Evolutionary conservation across 2,888 invertebrate genomes (phyloP).

Genomic region (Seira musarum): DNA sequence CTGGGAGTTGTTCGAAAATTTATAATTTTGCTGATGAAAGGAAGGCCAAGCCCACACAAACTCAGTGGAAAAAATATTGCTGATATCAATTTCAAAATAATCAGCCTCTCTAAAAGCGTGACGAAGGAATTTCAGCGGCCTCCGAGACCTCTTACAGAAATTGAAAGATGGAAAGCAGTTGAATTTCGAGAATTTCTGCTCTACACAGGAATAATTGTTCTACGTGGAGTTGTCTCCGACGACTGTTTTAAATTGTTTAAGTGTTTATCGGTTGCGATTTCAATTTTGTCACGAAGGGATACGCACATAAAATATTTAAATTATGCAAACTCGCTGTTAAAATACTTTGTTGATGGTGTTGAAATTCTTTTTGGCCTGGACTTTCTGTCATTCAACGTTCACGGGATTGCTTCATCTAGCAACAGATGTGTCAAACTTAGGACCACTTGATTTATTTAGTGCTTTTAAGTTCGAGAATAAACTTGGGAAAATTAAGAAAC

Average conservation of each 20-base stretch:
- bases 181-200: slow-evolving; percentile 69
- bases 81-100: background rate
- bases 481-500: slow-evolving; percentile 53
- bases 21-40: background rate
- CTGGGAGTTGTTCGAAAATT: slow-evolving; percentile 31
- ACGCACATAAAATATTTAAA: background rate
- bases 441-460: slow-evolving; percentile 65
- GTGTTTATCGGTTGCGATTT: slow-evolving; percentile 36
- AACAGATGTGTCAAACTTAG: slow-evolving; percentile 59
- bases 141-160: slow-evolving; percentile 63
- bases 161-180: slow-evolving; percentile 70
- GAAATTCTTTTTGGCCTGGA: slow-evolving; percentile 63
- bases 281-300: slow-evolving; percentile 13
- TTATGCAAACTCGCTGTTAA: slow-evolving; percentile 41
- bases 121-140: slow-evolving; percentile 67
- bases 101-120: background rate
- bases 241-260: slow-evolving; percentile 52
- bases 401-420: slow-evolving; percentile 67
- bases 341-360: slow-evolving; percentile 66
- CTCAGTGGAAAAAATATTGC: background rate
- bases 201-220: slow-evolving; percentile 67
- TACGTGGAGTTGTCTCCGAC: slow-evolving; percentile 50
- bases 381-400: slow-evolving; percentile 66
- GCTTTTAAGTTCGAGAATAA: slow-evolving; percentile 68
- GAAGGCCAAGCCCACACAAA: slow-evolving; percentile 14